These are phyloP conservation scores for Chouioia cunea DNA, from an alignment of 2,888 invertebrate species.

Conservation along the genomic window DNA sequence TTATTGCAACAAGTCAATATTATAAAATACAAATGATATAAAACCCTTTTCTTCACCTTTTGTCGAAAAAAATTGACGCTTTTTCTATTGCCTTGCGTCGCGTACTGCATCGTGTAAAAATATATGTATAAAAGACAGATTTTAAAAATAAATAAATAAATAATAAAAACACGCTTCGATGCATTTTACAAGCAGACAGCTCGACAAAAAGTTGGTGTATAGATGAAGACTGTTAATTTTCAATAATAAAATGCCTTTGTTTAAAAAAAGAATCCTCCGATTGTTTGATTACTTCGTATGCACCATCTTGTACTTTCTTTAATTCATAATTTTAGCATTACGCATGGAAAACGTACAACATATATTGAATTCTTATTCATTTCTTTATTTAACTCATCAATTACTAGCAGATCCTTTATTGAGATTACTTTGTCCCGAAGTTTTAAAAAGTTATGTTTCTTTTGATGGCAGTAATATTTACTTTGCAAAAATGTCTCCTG, in stretches of 20 bases:
- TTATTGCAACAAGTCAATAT: constrained; percentile 30
- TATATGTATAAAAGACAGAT: constrained; percentile 39
- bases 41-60: constrained; percentile 34
- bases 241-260: constrained; percentile 37
- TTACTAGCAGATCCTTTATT: constrained; percentile 36
- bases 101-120: constrained; percentile 40
- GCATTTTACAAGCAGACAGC: constrained; percentile 18
- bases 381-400: constrained; percentile 26
- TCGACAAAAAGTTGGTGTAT: constrained; percentile 28
- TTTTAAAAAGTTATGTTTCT: constrained; percentile 41
- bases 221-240: constrained; percentile 39
- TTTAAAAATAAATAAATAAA: constrained; percentile 47
- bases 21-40: constrained; percentile 38
- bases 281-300: constrained; percentile 34
- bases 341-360: constrained; percentile 32
- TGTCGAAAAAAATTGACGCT: constrained; percentile 28
- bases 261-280: constrained; percentile 27
- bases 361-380: constrained; percentile 22
- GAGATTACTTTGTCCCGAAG: constrained; percentile 26
- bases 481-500: constrained; percentile 12
- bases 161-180: constrained; percentile 41
- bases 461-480: constrained; percentile 34
- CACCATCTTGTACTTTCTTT: constrained; percentile 43
- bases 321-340: constrained; percentile 31
- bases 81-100: constrained; percentile 37